phyloP scores from a whole-genome alignment of 2,888 invertebrate species.

The Stomorhina lunata region DNA sequence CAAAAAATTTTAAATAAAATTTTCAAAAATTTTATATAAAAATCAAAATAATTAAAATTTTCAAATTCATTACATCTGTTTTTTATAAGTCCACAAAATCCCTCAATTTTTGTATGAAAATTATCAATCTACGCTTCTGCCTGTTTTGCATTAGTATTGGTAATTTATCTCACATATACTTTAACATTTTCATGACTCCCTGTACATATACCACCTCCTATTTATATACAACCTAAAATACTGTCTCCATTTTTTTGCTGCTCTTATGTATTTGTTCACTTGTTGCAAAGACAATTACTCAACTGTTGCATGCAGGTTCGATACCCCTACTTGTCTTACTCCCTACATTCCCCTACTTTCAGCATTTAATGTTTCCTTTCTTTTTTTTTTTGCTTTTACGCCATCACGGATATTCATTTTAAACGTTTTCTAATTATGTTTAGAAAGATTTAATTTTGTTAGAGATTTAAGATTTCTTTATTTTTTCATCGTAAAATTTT shows the following conservation, averaged over 20 bases:
- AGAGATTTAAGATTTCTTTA: slow-evolving; percentile 27
- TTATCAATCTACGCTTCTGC: slow-evolving; percentile 46
- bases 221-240: background rate
- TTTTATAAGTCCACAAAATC: background rate
- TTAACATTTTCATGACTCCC: background rate
- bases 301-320: slow-evolving; percentile 68
- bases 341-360: background rate
- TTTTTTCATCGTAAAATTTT: background rate
- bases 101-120: background rate
- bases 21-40: background rate
- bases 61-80: background rate
- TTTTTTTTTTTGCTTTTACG: slow-evolving; percentile 13
- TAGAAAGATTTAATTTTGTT: slow-evolving; percentile 48
- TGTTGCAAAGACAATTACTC: slow-evolving; percentile 64
- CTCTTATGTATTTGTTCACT: slow-evolving; percentile 49
- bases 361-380: background rate
- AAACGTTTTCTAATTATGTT: slow-evolving; percentile 45
- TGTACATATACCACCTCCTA: slow-evolving; percentile 14
- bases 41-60: background rate
- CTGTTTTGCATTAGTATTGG: background rate
- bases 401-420: slow-evolving; percentile 18
- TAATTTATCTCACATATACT: slow-evolving; percentile 33
- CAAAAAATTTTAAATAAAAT: background rate
- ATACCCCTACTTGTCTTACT: slow-evolving; percentile 26
- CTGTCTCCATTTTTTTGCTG: background rate